These are phyloP conservation scores for Drosophila flavopinicola DNA, from an alignment of 2,888 invertebrate genomes.

Conservation along the genomic window DNA sequence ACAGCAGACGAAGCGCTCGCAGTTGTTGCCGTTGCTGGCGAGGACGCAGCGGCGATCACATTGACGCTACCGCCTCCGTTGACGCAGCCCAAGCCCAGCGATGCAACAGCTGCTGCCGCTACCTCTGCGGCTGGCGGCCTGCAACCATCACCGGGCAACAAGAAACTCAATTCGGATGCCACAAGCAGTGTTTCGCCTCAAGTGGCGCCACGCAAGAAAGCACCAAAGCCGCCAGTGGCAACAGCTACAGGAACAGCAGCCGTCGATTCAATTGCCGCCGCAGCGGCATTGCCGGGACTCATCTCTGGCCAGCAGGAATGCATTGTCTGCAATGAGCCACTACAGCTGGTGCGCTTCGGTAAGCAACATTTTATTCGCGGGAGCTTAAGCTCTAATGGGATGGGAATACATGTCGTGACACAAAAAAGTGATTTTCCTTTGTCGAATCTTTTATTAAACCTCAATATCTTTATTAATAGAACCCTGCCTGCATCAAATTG, in stretches of 20 bases:
- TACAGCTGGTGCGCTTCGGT: constrained; percentile 87
- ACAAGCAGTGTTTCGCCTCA: constrained; percentile 60
- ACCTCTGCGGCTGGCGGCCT: constrained; percentile 11
- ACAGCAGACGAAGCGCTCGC: constrained; percentile 18
- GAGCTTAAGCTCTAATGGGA: no score
- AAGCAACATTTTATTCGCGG: constrained; percentile 8
- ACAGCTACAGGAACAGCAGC: constrained; percentile 10
- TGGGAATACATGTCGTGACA: no score
- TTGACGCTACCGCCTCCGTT: constrained; percentile 51
- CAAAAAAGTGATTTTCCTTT: no score
- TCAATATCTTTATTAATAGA: constrained; percentile 78
- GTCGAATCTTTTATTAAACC: not conserved
- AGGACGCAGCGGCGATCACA: constrained; percentile 33
- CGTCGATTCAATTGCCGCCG: constrained; percentile 20
- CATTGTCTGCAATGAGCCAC: constrained; percentile 89
- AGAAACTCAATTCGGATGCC: constrained; percentile 75
- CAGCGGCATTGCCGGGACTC: constrained; percentile 37
- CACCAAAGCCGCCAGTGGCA: constrained; percentile 72
- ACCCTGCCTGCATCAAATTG: constrained; percentile 90
- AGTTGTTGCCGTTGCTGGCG: constrained; percentile 28
- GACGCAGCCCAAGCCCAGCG: constrained; percentile 42
- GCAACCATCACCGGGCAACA: constrained; percentile 65
- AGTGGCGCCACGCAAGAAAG: constrained; percentile 75
- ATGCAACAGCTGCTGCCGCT: constrained; percentile 15
- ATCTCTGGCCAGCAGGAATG: constrained; percentile 85